Evolutionary conservation across 1,140 invertebrate species (phyloP).

Genomic region (Penaeus japonicus): DNA sequence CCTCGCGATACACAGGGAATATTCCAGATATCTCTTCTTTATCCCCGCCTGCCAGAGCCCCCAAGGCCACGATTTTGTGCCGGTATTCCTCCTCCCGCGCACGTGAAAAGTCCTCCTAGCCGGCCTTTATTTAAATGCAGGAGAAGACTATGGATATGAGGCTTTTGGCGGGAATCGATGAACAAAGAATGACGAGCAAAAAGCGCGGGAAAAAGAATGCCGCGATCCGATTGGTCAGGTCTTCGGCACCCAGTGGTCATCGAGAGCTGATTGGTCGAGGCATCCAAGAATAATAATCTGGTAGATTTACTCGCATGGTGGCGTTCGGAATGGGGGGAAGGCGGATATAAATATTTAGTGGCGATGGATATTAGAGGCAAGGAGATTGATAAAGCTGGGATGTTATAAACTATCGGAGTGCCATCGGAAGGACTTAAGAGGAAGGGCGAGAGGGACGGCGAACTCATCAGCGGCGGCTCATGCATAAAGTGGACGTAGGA

Average conservation of each 20-base stretch:
- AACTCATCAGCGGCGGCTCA: constrained; percentile 51
- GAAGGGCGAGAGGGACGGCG: constrained; percentile 19
- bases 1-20: constrained; percentile 50
- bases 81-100: constrained; percentile 46
- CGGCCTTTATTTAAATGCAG: constrained; percentile 55
- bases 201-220: constrained; percentile 55
- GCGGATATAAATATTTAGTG: constrained; percentile 55
- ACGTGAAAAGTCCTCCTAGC: constrained; percentile 24
- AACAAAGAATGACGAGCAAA: constrained; percentile 57
- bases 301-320: constrained; percentile 55
- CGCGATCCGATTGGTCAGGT: constrained; percentile 52
- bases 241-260: constrained; percentile 53
- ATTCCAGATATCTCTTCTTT: constrained; percentile 57
- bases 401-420: constrained; percentile 51
- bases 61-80: constrained; percentile 52
- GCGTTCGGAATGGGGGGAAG: constrained; percentile 43
- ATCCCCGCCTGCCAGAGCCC: constrained; percentile 45
- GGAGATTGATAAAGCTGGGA: constrained; percentile 52
- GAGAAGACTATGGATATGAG: constrained; percentile 54
- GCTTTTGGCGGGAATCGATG: constrained; percentile 55
- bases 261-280: constrained; percentile 54
- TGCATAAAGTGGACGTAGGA: constrained; percentile 35
- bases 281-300: constrained; percentile 56
- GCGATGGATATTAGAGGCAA: constrained; percentile 54
- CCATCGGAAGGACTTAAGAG: constrained; percentile 56